A percentile compares a stretch with the other conserved stretches of the same genome.
Conservation (phyloP, 2,113 vertebrate genomes). For the Sturnus vulgaris region DNA sequence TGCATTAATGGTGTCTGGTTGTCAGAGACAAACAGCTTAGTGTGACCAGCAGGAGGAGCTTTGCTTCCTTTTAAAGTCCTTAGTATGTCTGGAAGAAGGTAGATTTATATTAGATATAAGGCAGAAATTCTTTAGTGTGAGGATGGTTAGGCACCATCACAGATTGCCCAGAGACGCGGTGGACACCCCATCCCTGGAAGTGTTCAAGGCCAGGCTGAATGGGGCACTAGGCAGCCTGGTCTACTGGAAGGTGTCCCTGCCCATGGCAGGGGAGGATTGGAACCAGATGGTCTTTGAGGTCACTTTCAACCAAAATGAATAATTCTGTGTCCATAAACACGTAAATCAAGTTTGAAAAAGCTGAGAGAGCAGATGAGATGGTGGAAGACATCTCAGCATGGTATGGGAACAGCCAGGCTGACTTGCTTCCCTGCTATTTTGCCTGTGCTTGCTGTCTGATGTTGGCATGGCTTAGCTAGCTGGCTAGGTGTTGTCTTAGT, state of each 20-base stretch:
- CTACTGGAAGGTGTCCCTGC: not conserved
- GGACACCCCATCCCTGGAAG: accelerated
- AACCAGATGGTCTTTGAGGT: not conserved
- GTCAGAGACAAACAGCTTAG: accelerated
- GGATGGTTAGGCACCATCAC: not conserved
- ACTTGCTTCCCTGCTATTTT: not conserved
- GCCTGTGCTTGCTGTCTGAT: accelerated
- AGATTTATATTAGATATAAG: not conserved
- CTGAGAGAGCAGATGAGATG: not conserved
- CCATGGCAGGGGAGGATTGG: not conserved
- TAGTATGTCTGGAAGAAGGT: not conserved
- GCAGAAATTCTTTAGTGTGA: not conserved
- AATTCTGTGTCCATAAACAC: accelerated
- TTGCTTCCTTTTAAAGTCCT: not conserved
- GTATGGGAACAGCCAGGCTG: not conserved
- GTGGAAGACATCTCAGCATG: not conserved
- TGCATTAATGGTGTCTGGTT: accelerated
- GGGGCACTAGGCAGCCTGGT: not conserved
- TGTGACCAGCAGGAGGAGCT: constrained; percentile 17
- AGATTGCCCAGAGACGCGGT: not conserved
- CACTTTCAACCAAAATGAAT: not conserved
- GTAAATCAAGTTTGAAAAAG: not conserved
- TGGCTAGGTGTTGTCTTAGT: not conserved
- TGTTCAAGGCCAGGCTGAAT: not conserved
- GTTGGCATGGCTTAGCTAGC: not conserved